phyloP scores from a whole-genome alignment of 2,797 vertebrate species.

The Rhinatrema bivittatum region DNA sequence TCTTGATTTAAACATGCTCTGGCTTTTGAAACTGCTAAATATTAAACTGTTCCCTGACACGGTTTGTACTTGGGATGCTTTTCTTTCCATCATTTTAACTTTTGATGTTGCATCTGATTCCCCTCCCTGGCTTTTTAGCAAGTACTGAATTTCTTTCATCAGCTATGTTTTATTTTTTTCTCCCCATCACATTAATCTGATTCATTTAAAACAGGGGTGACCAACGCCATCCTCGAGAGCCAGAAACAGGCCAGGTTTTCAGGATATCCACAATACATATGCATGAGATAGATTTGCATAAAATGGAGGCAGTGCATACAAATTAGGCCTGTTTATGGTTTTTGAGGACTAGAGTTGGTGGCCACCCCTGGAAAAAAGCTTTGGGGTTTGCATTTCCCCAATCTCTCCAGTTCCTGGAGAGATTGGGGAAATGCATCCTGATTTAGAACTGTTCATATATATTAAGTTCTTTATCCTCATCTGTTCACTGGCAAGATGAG shows the following conservation, averaged over 20 bases:
- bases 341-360: too few relatives aligned
- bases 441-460: conserved; percentile 37
- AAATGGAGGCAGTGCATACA: too few relatives aligned
- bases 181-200: conserved; percentile 46
- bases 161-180: conserved; percentile 38
- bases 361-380: conserved; percentile 31
- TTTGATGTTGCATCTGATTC: conserved; percentile 11
- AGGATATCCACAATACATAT: too few relatives aligned
- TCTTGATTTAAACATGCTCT: too few relatives aligned
- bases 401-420: conserved; percentile 26
- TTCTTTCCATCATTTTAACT: conserved; percentile 4
- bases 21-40: too few relatives aligned
- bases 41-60: background rate
- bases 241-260: too few relatives aligned
- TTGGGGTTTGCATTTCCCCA: too few relatives aligned
- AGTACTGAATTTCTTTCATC: conserved; percentile 25
- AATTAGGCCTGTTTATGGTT: too few relatives aligned
- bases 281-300: too few relatives aligned
- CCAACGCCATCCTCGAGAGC: too few relatives aligned
- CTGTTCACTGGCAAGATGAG: conserved; percentile 20
- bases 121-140: conserved; percentile 4
- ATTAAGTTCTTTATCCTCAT: conserved; percentile 26
- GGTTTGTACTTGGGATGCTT: too few relatives aligned
- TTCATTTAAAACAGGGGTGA: conserved; percentile 25
- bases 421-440: conserved; percentile 15